A percentile compares a stretch with the other conserved stretches of the same genome.
phyloP scores from a whole-genome alignment of 2,888 invertebrate genomes.

The Agrotis exclamationis region DNA sequence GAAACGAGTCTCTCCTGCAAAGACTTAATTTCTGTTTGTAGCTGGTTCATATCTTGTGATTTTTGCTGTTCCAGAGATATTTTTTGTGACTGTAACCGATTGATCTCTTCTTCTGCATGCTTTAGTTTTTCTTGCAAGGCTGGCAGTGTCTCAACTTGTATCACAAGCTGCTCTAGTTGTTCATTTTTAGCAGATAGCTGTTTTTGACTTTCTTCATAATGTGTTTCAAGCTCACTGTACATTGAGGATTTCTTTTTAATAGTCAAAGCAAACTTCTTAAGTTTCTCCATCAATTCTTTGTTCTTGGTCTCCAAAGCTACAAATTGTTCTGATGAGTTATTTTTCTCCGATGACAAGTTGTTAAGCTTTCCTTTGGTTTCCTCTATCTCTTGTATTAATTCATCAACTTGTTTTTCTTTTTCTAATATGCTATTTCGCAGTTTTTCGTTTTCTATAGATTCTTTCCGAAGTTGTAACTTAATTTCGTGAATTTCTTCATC shows the following conservation, averaged over 20 bases:
- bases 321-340: conserved; percentile 80
- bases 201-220: conserved; percentile 80
- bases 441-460: conserved; percentile 92
- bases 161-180: conserved; percentile 78
- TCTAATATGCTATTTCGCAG: conserved; percentile 91
- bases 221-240: conserved; percentile 92
- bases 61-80: conserved; percentile 76
- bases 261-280: conserved; percentile 95
- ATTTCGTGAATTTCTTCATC: conserved; percentile 91
- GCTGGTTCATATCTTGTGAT: conserved; percentile 71
- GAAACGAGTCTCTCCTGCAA: conserved; percentile 71
- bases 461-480: conserved; percentile 90
- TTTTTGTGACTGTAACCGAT: conserved; percentile 78
- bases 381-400: conserved; percentile 87
- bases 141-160: conserved; percentile 82
- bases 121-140: conserved; percentile 83
- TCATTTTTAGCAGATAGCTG: conserved; percentile 78
- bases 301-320: conserved; percentile 91
- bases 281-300: conserved; percentile 94
- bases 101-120: conserved; percentile 83
- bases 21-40: conserved; percentile 73
- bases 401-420: conserved; percentile 85
- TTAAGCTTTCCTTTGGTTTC: conserved; percentile 83
- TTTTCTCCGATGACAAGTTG: conserved; percentile 81
- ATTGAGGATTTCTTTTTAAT: conserved; percentile 94